Percentiles rank a stretch among this genome's conserved stretches.
Conservation (phyloP, 2,113 vertebrate species). For the Peromyscus polionotus region DNA sequence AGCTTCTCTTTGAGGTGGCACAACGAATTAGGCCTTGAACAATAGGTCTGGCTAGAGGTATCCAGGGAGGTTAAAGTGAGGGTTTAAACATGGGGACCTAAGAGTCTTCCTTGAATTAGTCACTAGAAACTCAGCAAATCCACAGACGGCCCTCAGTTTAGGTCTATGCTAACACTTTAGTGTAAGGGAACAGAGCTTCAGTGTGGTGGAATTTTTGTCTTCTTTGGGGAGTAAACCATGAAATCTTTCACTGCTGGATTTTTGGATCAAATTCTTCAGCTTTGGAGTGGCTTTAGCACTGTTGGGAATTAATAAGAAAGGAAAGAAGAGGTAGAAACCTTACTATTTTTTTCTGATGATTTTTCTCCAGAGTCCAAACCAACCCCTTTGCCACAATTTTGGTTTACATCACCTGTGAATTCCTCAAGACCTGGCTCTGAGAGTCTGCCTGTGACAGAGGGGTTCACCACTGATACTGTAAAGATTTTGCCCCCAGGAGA, state of each 20-base stretch:
- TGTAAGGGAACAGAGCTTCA: not conserved
- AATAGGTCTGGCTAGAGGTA: not conserved
- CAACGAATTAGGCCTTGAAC: not conserved
- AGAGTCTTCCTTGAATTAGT: not conserved
- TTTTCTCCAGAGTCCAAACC: slow-evolving; percentile 60
- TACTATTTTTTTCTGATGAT: slow-evolving; percentile 11
- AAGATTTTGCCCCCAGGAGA: slow-evolving; percentile 17
- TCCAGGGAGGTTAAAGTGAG: not conserved
- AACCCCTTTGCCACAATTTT: slow-evolving; percentile 4
- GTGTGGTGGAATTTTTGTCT: not conserved
- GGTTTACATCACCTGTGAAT: not conserved
- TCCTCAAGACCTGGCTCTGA: slow-evolving; percentile 29
- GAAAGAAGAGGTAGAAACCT: not conserved
- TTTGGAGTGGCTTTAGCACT: not conserved
- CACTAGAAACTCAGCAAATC: not conserved
- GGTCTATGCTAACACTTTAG: not conserved
- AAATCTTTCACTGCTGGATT: not conserved
- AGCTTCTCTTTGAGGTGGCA: not conserved
- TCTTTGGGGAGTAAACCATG: not conserved
- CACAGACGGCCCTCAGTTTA: not conserved
- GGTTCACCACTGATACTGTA: not conserved
- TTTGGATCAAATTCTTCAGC: not conserved
- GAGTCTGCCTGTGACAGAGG: not conserved
- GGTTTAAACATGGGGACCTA: not conserved
- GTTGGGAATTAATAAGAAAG: not conserved